phyloP scores from a whole-genome alignment of 2,888 invertebrate genomes.

The Leptinotarsa peninsularis region DNA sequence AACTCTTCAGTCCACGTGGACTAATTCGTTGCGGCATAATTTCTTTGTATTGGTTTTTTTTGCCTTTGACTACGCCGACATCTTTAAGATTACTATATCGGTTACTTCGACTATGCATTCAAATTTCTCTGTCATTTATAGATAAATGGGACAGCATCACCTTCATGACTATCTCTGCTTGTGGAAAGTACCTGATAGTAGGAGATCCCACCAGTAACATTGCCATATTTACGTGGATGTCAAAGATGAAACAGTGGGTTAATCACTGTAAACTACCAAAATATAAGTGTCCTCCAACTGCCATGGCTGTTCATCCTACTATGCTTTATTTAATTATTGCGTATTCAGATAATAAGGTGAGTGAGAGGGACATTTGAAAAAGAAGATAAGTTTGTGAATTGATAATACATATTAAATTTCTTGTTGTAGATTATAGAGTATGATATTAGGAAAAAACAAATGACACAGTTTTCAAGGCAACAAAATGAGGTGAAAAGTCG shows the following conservation, averaged over 20 bases:
- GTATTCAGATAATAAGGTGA: constrained; percentile 85
- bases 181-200: constrained; percentile 74
- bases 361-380: constrained; percentile 25
- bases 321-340: constrained; percentile 74
- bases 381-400: neutral
- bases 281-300: constrained; percentile 78
- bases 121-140: constrained; percentile 56
- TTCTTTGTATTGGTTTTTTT: too few species aligned
- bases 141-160: constrained; percentile 72
- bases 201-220: constrained; percentile 77
- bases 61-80: too few species aligned
- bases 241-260: constrained; percentile 62
- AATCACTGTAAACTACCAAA: constrained; percentile 75
- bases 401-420: neutral
- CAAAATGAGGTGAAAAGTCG: constrained; percentile 71
- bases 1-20: too few species aligned
- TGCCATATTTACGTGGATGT: constrained; percentile 70
- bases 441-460: constrained; percentile 73
- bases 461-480: constrained; percentile 74
- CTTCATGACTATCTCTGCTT: constrained; percentile 67
- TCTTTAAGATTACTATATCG: too few species aligned
- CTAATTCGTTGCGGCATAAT: too few species aligned
- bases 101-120: too few species aligned
- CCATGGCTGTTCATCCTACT: constrained; percentile 75
- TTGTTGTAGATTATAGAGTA: constrained; percentile 78